Base-by-base conservation (phyloP, 2,797 vertebrate species). In the Poecile montanus region DNA sequence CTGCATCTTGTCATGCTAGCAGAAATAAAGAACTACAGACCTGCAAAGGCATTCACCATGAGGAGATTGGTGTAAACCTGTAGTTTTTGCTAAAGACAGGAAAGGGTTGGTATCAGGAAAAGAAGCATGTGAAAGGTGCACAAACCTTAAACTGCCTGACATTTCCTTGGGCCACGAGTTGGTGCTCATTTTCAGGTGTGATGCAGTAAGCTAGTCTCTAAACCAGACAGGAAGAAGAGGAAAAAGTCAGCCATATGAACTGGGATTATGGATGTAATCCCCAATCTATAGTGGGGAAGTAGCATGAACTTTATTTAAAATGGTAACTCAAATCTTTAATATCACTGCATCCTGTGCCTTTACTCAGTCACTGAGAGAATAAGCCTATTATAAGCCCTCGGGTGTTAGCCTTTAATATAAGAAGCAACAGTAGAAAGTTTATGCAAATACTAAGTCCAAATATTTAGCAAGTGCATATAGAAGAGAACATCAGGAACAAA, bases 201-300 rank as follows among this genome's bases (percentile, higher is more conserved):
- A 99, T 98, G 97, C 99, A 99, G 67, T 99, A 99, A 36, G 99
- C 99, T 98, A 99, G 98, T 92, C 98, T 99, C 99, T 99, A 98
- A 97, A 98, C 78, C 85, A 70, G 38, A 70, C 29, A 13, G 45
- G 56, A 89, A 81, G 70, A 56, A 44, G 45, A 88, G 50, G 50
- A 67, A 76, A 85, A 78, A 81, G 77, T 91, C 80, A 93, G 80
- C 74, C 82, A 72, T 68, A 76, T 56, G 50, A 94, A 81, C 13
- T 36, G 32, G 51, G 38, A 73, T 91, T 85, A 93, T 44, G 34
- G 63, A 34, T 70, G n/a, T 75, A 92, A 91, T 91, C 91, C 70
- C 58, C 77, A 84, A 13, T 72, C 80, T 86, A 81, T 86, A 93
- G 88, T n/a, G 68, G 48, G 20, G 57, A 95, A 81, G 26, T 42